Percentiles rank a stretch among this genome's conserved stretches.
phyloP scores from a whole-genome alignment of 2,888 invertebrate species.

The Lepas anatifera region DNA sequence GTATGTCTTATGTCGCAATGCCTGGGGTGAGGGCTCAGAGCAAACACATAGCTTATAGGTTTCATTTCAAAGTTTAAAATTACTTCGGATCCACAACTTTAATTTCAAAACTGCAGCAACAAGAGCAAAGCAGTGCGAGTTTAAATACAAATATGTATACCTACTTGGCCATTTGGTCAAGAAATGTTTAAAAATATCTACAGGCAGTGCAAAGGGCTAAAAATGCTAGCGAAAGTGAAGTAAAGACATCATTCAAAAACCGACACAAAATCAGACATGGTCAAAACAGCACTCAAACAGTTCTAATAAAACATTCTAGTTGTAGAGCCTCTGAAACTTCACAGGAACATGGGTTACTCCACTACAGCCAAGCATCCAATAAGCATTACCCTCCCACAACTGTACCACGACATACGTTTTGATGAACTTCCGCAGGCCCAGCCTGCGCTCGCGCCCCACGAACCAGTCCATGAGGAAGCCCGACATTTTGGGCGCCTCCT shows the following conservation, averaged over 20 bases:
- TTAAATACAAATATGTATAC: neutral
- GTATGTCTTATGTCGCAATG: too few species aligned
- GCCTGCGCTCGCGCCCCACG: conserved; percentile 83
- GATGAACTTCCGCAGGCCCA: conserved; percentile 78
- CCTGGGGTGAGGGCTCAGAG: too few species aligned
- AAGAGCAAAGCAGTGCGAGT: too few species aligned
- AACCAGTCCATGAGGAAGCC: conserved; percentile 98
- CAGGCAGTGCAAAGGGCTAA: too few species aligned
- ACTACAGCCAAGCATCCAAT: neutral
- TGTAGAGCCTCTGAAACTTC: too few species aligned
- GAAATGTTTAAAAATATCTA: too few species aligned
- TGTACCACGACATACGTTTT: conserved; percentile 76
- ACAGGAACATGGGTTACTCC: neutral
- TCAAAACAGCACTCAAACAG: neutral
- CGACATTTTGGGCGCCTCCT: conserved; percentile 82
- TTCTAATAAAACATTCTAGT: neutral
- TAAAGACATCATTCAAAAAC: too few species aligned
- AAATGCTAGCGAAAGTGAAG: neutral
- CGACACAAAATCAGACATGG: neutral
- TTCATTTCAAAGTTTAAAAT: too few species aligned
- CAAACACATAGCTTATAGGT: too few species aligned
- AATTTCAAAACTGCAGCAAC: too few species aligned
- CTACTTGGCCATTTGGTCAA: conserved; percentile 2
- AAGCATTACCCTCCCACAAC: neutral
- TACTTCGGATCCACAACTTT: too few species aligned